Conservation (phyloP, 2,113 vertebrate species). For the Austrofundulus limnaeus region DNA sequence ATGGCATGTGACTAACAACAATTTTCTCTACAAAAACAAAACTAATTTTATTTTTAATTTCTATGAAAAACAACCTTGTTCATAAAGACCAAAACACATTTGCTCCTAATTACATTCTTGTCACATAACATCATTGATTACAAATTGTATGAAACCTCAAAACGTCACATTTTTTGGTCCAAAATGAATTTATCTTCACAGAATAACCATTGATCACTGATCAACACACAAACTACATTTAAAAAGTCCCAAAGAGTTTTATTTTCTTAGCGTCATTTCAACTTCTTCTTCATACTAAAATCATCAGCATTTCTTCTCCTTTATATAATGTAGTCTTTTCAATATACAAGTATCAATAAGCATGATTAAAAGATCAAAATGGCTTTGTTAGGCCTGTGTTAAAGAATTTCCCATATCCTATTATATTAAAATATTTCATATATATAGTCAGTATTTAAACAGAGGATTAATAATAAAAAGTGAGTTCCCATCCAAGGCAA, state of each 20-base stretch:
- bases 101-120: conserved; percentile 50
- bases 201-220: conserved; percentile 36
- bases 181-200: conserved; percentile 18
- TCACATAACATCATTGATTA: conserved; percentile 58
- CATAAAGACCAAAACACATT: conserved; percentile 52
- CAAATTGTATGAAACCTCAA: conserved; percentile 37
- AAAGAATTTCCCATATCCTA: conserved; percentile 78
- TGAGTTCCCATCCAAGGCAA: conserved; percentile 80
- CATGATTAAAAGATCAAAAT: conserved; percentile 80
- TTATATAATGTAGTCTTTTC: conserved; percentile 74
- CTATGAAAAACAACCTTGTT: conserved; percentile 52
- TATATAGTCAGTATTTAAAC: conserved; percentile 69
- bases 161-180: conserved; percentile 32
- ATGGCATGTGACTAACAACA: neutral
- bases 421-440: conserved; percentile 83
- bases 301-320: conserved; percentile 70
- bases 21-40: conserved; percentile 42
- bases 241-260: conserved; percentile 77
- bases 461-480: conserved; percentile 75
- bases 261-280: conserved; percentile 72
- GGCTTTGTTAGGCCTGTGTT: conserved; percentile 77
- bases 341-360: conserved; percentile 81
- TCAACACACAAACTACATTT: conserved; percentile 63
- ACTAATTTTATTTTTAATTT: conserved; percentile 47
- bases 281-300: conserved; percentile 72